Conservation (phyloP, 2,113 vertebrate genomes). For the Silurus asotus region DNA sequence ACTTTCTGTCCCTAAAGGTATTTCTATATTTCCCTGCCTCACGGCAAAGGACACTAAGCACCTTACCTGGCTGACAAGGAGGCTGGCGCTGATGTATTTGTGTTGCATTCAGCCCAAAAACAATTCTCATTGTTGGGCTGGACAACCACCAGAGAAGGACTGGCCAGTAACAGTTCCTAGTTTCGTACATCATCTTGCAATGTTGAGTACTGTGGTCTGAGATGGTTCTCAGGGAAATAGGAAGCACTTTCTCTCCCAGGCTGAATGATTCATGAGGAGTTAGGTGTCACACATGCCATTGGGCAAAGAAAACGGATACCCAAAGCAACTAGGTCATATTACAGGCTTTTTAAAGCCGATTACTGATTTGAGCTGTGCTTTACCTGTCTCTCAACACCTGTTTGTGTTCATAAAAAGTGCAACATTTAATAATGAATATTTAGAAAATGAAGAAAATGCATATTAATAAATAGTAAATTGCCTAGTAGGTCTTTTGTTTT, state of each 20-base stretch:
- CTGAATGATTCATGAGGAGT: slow-evolving; percentile 75
- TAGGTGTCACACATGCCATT: slow-evolving; percentile 60
- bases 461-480: not conserved
- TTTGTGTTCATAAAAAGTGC: not conserved
- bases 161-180: slow-evolving; percentile 20
- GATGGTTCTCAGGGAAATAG: slow-evolving; percentile 22
- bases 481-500: not conserved
- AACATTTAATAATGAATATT: not conserved
- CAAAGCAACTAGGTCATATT: slow-evolving; percentile 61
- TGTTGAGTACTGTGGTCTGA: slow-evolving; percentile 9
- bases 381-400: slow-evolving; percentile 39
- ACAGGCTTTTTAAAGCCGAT: slow-evolving; percentile 67
- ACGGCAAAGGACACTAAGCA: not conserved
- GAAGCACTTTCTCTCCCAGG: slow-evolving; percentile 59
- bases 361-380: slow-evolving; percentile 64
- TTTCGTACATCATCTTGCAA: slow-evolving; percentile 18
- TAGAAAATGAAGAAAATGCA: too few relatives aligned
- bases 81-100: slow-evolving; percentile 26
- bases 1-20: not conserved
- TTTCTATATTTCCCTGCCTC: not conserved
- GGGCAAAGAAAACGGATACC: slow-evolving; percentile 45
- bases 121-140: slow-evolving; percentile 7
- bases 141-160: slow-evolving; percentile 52
- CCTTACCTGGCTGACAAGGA: slow-evolving; percentile 69
- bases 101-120: slow-evolving; percentile 42